phyloP scores from a whole-genome alignment of 2,113 vertebrate genomes.

The Leucoraja erinaceus region DNA sequence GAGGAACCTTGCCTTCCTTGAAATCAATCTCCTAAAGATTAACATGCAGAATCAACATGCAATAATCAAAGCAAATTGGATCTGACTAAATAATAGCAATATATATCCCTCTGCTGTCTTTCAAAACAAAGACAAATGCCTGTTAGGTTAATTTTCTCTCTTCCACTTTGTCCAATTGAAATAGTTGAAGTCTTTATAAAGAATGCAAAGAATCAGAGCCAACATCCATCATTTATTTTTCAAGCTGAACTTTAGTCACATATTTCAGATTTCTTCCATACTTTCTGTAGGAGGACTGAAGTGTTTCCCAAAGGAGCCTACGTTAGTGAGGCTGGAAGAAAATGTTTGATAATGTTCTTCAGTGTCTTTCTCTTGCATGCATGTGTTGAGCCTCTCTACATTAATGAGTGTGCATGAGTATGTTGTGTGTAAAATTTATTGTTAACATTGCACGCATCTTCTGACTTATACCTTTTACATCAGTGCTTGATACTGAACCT shows the following conservation, averaged over 20 bases:
- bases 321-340: background rate
- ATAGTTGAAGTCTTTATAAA: background rate
- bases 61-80: too few species aligned
- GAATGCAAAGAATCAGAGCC: background rate
- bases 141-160: background rate
- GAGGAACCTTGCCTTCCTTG: too few species aligned
- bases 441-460: background rate
- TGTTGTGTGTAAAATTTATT: background rate
- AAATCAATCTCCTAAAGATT: too few species aligned
- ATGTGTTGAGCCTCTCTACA: background rate
- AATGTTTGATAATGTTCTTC: background rate
- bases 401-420: background rate
- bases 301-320: background rate
- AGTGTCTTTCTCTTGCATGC: background rate
- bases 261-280: background rate
- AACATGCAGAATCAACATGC: too few species aligned
- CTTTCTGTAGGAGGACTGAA: background rate
- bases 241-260: background rate
- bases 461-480: background rate
- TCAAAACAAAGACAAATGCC: background rate
- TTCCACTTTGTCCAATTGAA: background rate
- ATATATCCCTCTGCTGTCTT: background rate
- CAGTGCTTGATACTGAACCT: background rate
- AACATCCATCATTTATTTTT: background rate
- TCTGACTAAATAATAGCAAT: too few species aligned